These are phyloP conservation scores for Mantis religiosa DNA, from an alignment of 2,888 invertebrate species.

Conservation along the genomic window DNA sequence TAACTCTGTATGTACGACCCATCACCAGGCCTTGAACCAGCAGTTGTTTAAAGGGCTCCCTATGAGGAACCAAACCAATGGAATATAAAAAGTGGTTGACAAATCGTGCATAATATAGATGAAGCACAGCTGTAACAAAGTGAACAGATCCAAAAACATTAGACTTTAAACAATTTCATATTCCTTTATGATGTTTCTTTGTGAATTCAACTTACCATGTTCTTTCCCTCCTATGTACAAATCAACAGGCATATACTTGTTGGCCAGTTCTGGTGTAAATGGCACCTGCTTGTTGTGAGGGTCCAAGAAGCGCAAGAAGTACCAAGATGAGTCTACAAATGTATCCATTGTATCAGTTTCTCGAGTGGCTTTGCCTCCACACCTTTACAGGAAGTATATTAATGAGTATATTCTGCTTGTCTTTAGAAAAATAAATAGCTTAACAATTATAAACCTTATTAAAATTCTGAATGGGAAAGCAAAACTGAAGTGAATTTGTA, in stretches of 20 bases:
- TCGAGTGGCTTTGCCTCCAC: slow-evolving; percentile 61
- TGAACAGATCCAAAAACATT: not conserved
- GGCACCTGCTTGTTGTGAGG: slow-evolving; percentile 65
- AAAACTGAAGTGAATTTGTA: too few relatives aligned
- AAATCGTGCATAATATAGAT: slow-evolving; percentile 96
- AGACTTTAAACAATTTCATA: not conserved
- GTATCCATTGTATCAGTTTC: slow-evolving; percentile 99
- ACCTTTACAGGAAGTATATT: slow-evolving; percentile 40
- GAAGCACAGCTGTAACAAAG: slow-evolving; percentile 68
- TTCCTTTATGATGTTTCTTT: not conserved
- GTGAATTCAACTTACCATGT: slow-evolving; percentile 57
- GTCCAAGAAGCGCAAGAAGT: slow-evolving; percentile 89
- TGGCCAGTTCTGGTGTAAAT: slow-evolving; percentile 58
- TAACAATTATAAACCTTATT: too few relatives aligned
- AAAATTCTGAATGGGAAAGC: too few relatives aligned
- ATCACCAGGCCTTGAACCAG: slow-evolving; percentile 95
- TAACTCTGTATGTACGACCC: slow-evolving; percentile 73
- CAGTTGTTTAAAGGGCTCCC: slow-evolving; percentile 88
- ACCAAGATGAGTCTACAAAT: slow-evolving; percentile 99
- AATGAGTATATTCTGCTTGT: too few relatives aligned
- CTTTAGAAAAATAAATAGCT: too few relatives aligned
- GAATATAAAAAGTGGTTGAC: slow-evolving; percentile 86
- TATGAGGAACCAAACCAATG: slow-evolving; percentile 63
- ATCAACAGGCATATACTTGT: slow-evolving; percentile 77
- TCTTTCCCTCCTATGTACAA: slow-evolving; percentile 97